A percentile compares a stretch with the other conserved stretches of the same genome.
Conservation (phyloP, 2,113 vertebrate species). For the Pterocles burchelli region DNA sequence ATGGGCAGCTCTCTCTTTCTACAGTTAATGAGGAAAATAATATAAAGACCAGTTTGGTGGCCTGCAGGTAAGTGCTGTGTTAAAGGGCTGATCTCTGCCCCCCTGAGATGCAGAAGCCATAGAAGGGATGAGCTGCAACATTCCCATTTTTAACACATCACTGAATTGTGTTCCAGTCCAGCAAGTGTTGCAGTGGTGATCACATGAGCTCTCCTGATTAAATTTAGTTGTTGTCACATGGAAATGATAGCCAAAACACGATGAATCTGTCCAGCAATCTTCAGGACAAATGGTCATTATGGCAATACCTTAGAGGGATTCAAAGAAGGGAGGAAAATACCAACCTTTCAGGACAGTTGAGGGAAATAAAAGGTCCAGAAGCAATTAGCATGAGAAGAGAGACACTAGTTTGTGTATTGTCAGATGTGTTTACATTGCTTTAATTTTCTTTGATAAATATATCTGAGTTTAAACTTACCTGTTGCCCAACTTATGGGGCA, state of each 20-base stretch:
- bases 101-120: neutral
- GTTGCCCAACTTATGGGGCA: neutral
- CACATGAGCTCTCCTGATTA: neutral
- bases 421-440: neutral
- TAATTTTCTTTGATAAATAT: neutral
- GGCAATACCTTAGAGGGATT: neutral
- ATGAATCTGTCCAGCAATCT: neutral
- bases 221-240: neutral
- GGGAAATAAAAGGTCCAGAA: neutral
- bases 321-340: neutral
- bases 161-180: neutral
- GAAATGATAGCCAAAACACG: neutral
- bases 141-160: neutral
- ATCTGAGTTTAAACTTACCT: neutral
- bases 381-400: neutral
- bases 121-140: rapidly evolving
- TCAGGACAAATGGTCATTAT: neutral
- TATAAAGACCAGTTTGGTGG: neutral
- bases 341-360: neutral
- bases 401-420: neutral
- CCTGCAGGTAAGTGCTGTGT: neutral
- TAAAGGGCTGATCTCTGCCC: neutral
- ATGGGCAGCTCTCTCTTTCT: neutral
- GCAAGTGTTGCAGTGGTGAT: neutral
- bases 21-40: neutral